Evolutionary conservation across 2,797 vertebrate genomes (phyloP).

Genomic region (Arrhamphus sclerolepis): DNA sequence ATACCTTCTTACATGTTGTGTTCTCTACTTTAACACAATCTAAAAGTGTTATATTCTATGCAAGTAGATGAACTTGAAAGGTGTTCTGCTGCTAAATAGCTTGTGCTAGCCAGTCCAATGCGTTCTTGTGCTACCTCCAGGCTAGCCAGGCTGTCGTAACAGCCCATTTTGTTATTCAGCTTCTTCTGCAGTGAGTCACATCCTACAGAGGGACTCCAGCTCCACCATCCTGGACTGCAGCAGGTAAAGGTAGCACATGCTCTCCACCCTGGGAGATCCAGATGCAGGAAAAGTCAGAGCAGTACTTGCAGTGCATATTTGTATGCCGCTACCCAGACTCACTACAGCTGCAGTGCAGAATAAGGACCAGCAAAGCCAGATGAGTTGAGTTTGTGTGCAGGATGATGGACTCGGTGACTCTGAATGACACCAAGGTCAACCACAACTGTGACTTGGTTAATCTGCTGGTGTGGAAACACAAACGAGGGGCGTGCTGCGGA

Average conservation of each 20-base stretch:
- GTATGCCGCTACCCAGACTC: neutral
- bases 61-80: neutral
- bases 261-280: neutral
- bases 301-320: neutral
- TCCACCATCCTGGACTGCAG: neutral
- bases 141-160: neutral
- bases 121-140: neutral
- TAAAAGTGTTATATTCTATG: neutral
- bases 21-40: neutral
- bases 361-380: neutral
- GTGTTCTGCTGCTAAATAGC: too few species aligned
- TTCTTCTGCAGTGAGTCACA: neutral
- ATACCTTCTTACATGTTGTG: neutral
- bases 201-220: neutral
- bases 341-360: slow-evolving; percentile 1
- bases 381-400: neutral
- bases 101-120: neutral
- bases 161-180: neutral
- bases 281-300: neutral
- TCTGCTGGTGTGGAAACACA: neutral
- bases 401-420: neutral
- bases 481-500: neutral
- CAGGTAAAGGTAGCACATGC: neutral
- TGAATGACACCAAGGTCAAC: neutral
- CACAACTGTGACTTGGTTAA: neutral